A percentile compares a stretch with the other conserved stretches of the same genome.
Evolutionary conservation across 2,113 vertebrate genomes (phyloP).

Genomic region (Columbina picui): DNA sequence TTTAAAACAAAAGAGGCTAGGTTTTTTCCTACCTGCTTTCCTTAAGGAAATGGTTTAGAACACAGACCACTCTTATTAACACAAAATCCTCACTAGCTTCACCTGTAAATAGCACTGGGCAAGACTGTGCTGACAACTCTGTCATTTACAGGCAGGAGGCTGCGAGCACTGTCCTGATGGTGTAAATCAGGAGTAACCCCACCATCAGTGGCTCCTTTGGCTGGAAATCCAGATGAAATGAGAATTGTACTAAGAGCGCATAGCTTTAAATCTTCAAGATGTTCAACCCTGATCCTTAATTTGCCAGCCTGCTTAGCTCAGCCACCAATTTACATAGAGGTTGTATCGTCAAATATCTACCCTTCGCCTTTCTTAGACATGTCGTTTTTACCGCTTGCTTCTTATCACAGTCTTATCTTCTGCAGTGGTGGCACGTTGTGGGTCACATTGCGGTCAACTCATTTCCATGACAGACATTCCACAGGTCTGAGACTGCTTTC

Average conservation of each 20-base stretch:
- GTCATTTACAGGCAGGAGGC: not conserved
- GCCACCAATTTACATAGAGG: not conserved
- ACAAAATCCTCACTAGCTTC: not conserved
- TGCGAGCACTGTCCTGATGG: not conserved
- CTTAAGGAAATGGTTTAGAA: not conserved
- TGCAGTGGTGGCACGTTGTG: constrained; percentile 5
- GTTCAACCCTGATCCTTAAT: not conserved
- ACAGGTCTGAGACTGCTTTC: constrained; percentile 46
- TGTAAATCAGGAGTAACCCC: not conserved
- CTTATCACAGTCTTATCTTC: constrained; percentile 48
- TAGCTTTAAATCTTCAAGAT: not conserved
- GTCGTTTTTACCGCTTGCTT: not conserved
- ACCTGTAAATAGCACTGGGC: not conserved
- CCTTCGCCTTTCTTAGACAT: not conserved
- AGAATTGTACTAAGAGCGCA: not conserved
- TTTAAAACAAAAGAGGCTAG: not conserved
- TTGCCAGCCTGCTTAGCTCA: not conserved
- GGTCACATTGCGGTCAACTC: constrained; percentile 40
- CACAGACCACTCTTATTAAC: not conserved
- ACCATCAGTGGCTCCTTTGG: not conserved
- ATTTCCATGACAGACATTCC: constrained; percentile 52
- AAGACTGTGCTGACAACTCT: not conserved
- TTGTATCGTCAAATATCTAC: not conserved
- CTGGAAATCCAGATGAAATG: not conserved
- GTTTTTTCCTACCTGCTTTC: not conserved